Base-by-base conservation (phyloP, 2,888 invertebrate species). In the Cataglyphis albicans region DNA sequence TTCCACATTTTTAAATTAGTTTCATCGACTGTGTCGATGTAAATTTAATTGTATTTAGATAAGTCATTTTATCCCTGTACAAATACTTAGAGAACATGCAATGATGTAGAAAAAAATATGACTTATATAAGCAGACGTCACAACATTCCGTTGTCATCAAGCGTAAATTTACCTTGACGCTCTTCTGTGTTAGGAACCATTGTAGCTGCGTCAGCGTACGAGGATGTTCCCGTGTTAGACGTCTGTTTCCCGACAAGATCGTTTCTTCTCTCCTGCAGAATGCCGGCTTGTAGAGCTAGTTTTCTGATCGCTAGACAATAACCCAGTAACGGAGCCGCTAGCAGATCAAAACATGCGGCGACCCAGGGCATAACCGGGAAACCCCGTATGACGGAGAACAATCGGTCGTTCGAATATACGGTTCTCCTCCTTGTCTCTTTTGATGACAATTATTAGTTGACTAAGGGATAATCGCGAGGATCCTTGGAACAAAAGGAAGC, bases 131-230 rank as follows among this genome's bases (percentile, higher is more conserved):
- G 57, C 32, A 12, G 7, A 44, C 32, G 0, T 48, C 18, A n/a
- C 70, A 76, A 32, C 10, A 55, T 1, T 64, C 75, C 21, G 41
- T 52, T 18, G 38, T 18, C 48, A 35, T 35, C n/a, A 38, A 64
- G 41, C 35, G 10, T 25, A 41, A 80, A 4, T 57, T 86, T 90
- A 93, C 94, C 94, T 90, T 96, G 95, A 92, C 95, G 95, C 85
- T 95, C 95, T 85, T 96, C 95, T 92, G 95, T 95, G 74, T 95
- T 95, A 68, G 96, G 96, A 92, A 96, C 96, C 96, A 96, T 96
- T 32, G 38, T 70, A 41, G 55, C n/a, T 12, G 55, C 94, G 95
- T 93, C 90, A 94, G 94, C 88, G 95, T 95, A 95, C 63, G 29
- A 35, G 95, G 92, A 95, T 94, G 94, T 68, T 57, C 95, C 95